A percentile compares a stretch with the other conserved stretches of the same genome.
Conservation (phyloP, 2,113 vertebrate genomes). For the Melanostigma gelatinosum region DNA sequence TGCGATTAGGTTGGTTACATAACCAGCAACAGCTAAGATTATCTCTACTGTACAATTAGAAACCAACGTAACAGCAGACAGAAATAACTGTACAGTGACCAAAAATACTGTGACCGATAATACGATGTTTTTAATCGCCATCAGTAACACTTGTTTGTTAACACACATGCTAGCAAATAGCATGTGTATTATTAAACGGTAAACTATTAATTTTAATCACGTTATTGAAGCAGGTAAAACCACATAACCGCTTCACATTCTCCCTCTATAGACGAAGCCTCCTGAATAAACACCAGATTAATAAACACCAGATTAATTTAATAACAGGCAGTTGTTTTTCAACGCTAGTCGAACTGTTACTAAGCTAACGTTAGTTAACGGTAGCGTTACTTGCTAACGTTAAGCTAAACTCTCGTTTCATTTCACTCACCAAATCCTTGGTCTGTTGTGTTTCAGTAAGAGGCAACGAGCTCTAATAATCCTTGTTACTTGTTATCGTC, state of each 20-base stretch:
- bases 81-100: no score
- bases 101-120: background rate
- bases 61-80: background rate
- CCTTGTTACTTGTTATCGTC: rapidly evolving
- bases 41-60: background rate
- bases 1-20: constrained; percentile 48
- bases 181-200: background rate
- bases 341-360: background rate
- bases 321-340: background rate
- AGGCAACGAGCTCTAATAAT: background rate
- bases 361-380: constrained; percentile 7
- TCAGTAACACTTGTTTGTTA: background rate
- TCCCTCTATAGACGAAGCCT: background rate
- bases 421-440: constrained; percentile 56
- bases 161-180: constrained; percentile 15
- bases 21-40: constrained; percentile 5
- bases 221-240: background rate
- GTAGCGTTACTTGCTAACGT: background rate
- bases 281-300: no score
- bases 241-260: background rate
- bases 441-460: background rate
- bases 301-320: no score
- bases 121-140: background rate
- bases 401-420: background rate
- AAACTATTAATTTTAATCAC: background rate